Percentiles rank a stretch among this genome's conserved stretches.
phyloP scores from a whole-genome alignment of 1,140 invertebrate species.

The Cryptotermes secundus region DNA sequence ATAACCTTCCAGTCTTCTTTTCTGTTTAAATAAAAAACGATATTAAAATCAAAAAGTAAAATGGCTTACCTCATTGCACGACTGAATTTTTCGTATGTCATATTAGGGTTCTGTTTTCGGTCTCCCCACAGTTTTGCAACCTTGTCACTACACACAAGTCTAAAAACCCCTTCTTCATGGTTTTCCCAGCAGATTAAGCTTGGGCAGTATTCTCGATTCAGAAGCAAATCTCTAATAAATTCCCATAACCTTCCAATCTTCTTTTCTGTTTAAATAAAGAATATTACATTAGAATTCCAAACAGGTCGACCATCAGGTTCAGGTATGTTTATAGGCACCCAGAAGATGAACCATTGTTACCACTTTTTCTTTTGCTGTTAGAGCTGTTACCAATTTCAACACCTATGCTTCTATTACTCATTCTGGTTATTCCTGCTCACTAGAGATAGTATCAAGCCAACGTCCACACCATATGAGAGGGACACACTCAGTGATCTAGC shows the following conservation, averaged over 20 bases:
- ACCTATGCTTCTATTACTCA: no score
- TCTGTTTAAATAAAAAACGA: conserved; percentile 16
- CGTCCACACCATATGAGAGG: no score
- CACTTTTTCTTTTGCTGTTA: no score
- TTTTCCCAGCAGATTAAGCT: conserved; percentile 86
- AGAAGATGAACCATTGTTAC: no score
- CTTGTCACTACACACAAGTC: conserved; percentile 86
- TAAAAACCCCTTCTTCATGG: conserved; percentile 79
- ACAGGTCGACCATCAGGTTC: neutral
- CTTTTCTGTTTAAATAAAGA: conserved; percentile 24
- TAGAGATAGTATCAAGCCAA: no score
- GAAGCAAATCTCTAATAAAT: conserved; percentile 77
- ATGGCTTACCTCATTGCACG: conserved; percentile 79
- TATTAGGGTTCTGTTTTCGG: conserved; percentile 82
- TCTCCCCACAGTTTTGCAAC: conserved; percentile 87
- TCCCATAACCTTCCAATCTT: conserved; percentile 60
- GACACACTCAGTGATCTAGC: no score
- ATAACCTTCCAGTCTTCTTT: conserved; percentile 49
- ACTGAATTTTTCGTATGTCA: conserved; percentile 94
- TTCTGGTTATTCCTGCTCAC: no score
- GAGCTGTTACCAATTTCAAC: no score
- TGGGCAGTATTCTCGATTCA: conserved; percentile 66
- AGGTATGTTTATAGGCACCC: neutral
- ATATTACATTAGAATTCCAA: neutral
- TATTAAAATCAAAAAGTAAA: neutral